These are phyloP conservation scores for Eupithecia vulgata DNA, from an alignment of 2,888 invertebrate species.

Conservation along the genomic window DNA sequence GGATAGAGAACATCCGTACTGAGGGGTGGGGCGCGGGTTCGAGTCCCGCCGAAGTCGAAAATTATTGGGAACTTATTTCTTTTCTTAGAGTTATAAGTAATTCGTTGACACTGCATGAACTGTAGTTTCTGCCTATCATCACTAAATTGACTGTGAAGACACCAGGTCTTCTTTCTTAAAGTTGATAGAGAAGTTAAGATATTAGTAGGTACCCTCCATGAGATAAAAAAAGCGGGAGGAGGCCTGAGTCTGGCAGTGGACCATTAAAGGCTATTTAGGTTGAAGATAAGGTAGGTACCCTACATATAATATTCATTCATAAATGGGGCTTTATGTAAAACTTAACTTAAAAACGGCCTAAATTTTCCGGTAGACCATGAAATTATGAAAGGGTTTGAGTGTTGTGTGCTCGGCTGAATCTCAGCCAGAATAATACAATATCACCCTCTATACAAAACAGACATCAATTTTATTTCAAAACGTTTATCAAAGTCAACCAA, in stretches of 20 bases:
- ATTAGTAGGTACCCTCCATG: background rate
- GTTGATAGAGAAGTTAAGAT: background rate
- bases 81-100: no score
- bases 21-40: no score
- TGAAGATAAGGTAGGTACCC: no score
- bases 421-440: background rate
- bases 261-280: no score
- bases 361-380: background rate
- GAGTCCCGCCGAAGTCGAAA: no score
- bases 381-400: background rate
- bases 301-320: background rate
- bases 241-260: no score
- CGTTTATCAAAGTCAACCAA: background rate
- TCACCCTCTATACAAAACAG: background rate
- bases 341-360: background rate
- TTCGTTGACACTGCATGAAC: no score
- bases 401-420: background rate
- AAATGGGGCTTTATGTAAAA: background rate
- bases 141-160: background rate
- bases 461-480: background rate
- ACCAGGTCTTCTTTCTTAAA: background rate
- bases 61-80: no score
- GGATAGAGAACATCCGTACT: no score
- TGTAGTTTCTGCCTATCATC: background rate
- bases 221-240: no score